Conservation (phyloP, 2,888 invertebrate genomes). For the Oxyteleia sp. region DNA sequence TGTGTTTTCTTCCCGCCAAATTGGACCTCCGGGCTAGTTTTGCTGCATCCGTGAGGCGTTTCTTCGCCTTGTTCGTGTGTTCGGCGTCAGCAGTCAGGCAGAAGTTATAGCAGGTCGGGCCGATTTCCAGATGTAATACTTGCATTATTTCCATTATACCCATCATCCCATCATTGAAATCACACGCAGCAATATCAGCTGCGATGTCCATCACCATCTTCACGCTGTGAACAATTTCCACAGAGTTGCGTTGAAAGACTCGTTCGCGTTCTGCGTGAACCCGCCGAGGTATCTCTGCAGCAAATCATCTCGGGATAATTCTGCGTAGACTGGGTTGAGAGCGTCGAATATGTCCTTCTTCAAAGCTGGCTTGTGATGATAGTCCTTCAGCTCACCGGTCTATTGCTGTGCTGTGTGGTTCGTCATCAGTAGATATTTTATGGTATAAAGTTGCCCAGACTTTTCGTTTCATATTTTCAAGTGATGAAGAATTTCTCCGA, state of each 20-base stretch:
- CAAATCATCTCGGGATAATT: constrained; percentile 52
- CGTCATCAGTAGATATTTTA: constrained; percentile 74
- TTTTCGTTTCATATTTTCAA: constrained; percentile 64
- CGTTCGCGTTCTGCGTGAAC: constrained; percentile 60
- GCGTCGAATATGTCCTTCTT: constrained; percentile 46
- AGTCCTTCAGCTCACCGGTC: constrained; percentile 19
- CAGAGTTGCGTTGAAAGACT: constrained; percentile 48
- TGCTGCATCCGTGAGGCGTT: constrained; percentile 30
- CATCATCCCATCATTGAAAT: constrained; percentile 54
- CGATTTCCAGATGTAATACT: constrained; percentile 47
- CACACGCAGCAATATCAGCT: constrained; percentile 39
- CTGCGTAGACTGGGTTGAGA: constrained; percentile 50
- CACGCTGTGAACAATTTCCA: constrained; percentile 57
- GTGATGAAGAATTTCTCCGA: constrained; percentile 52
- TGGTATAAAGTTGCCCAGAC: constrained; percentile 76
- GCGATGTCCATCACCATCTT: constrained; percentile 47
- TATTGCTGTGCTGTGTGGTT: too few relatives aligned
- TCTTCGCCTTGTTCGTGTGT: constrained; percentile 8
- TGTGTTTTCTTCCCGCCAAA: too few relatives aligned
- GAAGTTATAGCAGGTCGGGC: constrained; percentile 46
- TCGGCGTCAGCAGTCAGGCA: constrained; percentile 42
- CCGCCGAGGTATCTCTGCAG: constrained; percentile 50
- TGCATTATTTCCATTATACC: constrained; percentile 45
- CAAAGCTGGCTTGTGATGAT: constrained; percentile 49
- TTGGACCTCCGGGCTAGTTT: constrained; percentile 26